Evolutionary conservation across 2,113 vertebrate genomes (phyloP), one percentile per base, ranked within the genome.

Genomic region (Natator depressus): DNA sequence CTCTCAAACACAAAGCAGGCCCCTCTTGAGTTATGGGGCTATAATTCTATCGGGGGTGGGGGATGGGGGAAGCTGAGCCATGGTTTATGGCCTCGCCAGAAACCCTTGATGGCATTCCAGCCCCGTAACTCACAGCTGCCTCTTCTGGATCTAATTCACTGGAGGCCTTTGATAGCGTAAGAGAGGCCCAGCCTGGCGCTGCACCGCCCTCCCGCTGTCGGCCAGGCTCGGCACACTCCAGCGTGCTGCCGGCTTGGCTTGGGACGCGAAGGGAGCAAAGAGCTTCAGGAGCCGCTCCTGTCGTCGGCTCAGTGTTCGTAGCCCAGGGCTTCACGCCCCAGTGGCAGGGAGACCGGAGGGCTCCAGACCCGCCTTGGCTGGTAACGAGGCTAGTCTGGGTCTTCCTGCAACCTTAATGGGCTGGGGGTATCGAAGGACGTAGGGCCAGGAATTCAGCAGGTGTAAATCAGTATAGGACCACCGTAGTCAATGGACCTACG

Each of bases 51-150:
- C 86, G 10, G 47, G 2, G 47, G 2, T 95, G 92, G 87, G 22
- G 93, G 0, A 0, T 90, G 92, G 72, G 10, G 3, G 27, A 5
- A 51, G 54, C 59, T 19, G 85, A 72, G 51, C 85, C 90, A 46
- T 88, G 89, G 92, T 97, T 98, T 98, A 98, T 38, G 83, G 93
- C 91, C 96, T 97, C 93, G 91, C 81, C 91, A 98, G 96, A 96
- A 98, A 69, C 89, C 91, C 97, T 85, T 94, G 97, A 93, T 97
- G 96, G 95, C 97, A 98, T 98, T 98, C 96, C 93, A 98, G 90
- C 87, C 94, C 94, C 93, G 25, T 97, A 97, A 98, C 87, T 97
- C 97, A 93, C 95, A 94, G 94, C 84, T 96, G 94, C 88, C 94
- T 89, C 93, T 82, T 93, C 93, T 94, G 97, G 94, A 96, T 95